These are phyloP conservation scores for Sebastes flavidus DNA, from an alignment of 2,797 vertebrate genomes.

Conservation along the genomic window DNA sequence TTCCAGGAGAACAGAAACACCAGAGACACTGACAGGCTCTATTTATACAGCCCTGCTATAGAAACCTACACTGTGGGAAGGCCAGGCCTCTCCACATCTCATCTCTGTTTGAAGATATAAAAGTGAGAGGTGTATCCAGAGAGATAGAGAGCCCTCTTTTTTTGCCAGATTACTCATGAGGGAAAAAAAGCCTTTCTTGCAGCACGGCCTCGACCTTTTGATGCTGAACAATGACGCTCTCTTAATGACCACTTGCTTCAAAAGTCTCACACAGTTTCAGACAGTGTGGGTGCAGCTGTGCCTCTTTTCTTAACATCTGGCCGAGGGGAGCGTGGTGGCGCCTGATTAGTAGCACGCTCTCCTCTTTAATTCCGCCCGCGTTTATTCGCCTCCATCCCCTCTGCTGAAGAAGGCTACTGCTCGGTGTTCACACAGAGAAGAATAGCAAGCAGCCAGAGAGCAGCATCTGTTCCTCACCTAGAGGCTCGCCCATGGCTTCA, in stretches of 20 bases:
- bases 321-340: constrained; percentile 2
- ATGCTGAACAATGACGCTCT: constrained; percentile 19
- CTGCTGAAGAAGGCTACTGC: constrained; percentile 19
- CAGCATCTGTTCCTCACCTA: constrained; percentile 63
- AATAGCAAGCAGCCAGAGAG: constrained; percentile 62
- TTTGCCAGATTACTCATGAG: constrained; percentile 25
- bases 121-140: constrained; percentile 42
- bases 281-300: background rate
- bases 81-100: constrained; percentile 21
- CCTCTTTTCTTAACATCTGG: constrained; percentile 53
- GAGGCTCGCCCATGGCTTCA: constrained; percentile 41
- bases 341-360: constrained; percentile 45
- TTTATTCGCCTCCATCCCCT: constrained; percentile 40
- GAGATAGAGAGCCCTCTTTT: background rate
- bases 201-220: constrained; percentile 11
- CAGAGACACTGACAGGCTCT: constrained; percentile 33
- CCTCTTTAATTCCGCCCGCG: constrained; percentile 23
- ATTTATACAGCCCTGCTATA: constrained; percentile 31
- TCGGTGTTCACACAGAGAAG: constrained; percentile 41
- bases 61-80: constrained; percentile 18
- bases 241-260: constrained; percentile 35
- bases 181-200: background rate
- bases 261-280: constrained; percentile 2
- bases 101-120: constrained; percentile 11
- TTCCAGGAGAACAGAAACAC: constrained; percentile 38